Base-by-base conservation (phyloP, 1,140 invertebrate species). In the Holotrichia oblita region DNA sequence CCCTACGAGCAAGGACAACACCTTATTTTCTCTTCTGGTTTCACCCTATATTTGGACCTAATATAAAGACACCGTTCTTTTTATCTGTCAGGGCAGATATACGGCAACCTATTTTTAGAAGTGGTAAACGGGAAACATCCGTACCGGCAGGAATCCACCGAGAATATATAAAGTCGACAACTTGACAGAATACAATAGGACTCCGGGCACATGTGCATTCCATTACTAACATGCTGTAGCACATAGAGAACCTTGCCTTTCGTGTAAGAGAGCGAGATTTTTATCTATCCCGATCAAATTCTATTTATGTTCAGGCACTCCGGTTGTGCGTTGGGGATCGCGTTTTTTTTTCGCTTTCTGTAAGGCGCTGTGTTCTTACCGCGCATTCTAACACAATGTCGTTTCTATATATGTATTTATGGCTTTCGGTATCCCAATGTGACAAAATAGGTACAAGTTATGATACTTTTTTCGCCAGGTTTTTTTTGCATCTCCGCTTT, bases 341-440 rank as follows among this genome's bases (percentile, higher is more conserved):
- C 48, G 48, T 55, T 17, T 55, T 55, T 55, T 17, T 55, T 55
- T 17, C n/a, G 48, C n/a, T 55, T 6, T 17, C 48, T 6, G 48
- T 55, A 55, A 14, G n/a, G 17, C 48, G 14, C n/a, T n/a, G n/a
- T n/a, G n/a, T n/a, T n/a, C n/a, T n/a, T n/a, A n/a, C n/a, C n/a
- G n/a, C 48, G n/a, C 42, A 55, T 14, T 6, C 48, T 55, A 34
- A 17, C n/a, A 17, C 17, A 6, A 55, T 55, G 48, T 17, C 48
- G 14, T 55, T 55, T 55, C 48, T 55, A 55, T 55, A 55, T 55
- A 55, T 55, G 48, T 55, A 55, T 55, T 55, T 55, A 55, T 55
- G 14, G 48, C 48, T 55, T 55, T 55, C 48, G 48, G 48, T 6
- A 55, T 55, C 17, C 48, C 48, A 6, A 14, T 17, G n/a, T 55